Conservation (phyloP, 2,888 invertebrate genomes). For the Apamea anceps region DNA sequence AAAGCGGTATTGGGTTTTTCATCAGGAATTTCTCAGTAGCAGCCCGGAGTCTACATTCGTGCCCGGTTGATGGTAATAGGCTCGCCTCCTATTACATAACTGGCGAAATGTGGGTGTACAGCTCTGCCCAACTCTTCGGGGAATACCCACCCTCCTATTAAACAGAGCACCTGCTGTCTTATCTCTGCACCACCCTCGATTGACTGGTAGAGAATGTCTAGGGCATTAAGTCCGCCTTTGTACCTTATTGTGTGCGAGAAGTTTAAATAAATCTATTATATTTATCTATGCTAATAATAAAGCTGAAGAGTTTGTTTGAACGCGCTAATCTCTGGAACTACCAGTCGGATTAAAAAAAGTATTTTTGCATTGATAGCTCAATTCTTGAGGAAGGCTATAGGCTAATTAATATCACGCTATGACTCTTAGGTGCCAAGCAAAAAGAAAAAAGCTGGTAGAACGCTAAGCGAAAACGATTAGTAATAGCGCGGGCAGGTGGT, state of each 20-base stretch:
- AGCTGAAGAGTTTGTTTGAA: background rate
- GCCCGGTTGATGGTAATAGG: background rate
- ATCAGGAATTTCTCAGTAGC: background rate
- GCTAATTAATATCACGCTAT: background rate
- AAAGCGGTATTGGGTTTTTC: background rate
- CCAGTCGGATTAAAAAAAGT: background rate
- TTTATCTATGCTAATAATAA: too few species aligned
- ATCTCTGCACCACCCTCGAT: background rate
- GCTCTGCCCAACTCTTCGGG: background rate
- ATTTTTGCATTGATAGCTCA: background rate
- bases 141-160: background rate
- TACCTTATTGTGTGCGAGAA: background rate
- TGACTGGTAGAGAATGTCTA: background rate
- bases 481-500: too few species aligned
- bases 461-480: background rate
- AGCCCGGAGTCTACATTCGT: background rate
- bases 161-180: background rate
- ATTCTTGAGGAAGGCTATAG: background rate
- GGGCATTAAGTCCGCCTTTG: background rate
- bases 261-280: background rate
- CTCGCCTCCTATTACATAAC: background rate
- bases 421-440: background rate
- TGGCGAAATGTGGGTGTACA: background rate
- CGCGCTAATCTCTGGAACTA: background rate
- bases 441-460: background rate